phyloP scores from a whole-genome alignment of 2,888 invertebrate genomes.

The Limnephilus marmoratus region DNA sequence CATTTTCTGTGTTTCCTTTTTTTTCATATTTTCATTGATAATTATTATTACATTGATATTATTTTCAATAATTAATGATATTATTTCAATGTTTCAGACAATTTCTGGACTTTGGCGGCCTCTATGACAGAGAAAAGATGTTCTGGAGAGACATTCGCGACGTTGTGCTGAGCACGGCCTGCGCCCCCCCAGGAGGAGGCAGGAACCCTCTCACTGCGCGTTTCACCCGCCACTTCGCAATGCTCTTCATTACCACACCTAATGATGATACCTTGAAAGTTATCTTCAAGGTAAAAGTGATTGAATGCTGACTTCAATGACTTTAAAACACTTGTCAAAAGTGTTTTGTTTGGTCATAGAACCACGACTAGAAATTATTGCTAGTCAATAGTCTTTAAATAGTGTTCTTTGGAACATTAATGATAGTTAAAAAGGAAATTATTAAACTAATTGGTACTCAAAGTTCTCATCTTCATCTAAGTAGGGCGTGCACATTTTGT shows the following conservation, averaged over 20 bases:
- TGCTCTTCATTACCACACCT: conserved; percentile 90
- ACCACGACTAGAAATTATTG: too few relatives aligned
- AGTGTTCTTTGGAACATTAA: neutral
- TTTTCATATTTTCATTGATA: too few relatives aligned
- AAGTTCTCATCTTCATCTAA: too few relatives aligned
- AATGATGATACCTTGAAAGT: conserved; percentile 85
- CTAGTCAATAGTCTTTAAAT: too few relatives aligned
- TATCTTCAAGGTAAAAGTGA: conserved; percentile 81
- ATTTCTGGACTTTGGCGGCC: conserved; percentile 86
- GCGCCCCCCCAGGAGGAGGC: conserved; percentile 95
- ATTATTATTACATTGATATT: too few relatives aligned
- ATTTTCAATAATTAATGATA: neutral
- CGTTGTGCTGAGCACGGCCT: conserved; percentile 88
- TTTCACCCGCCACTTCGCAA: conserved; percentile 92
- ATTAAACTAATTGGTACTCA: neutral
- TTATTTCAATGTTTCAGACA: conserved; percentile 74
- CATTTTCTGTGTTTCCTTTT: too few relatives aligned
- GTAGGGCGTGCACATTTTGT: neutral
- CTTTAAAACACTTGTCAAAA: too few relatives aligned
- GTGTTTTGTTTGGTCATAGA: too few relatives aligned
- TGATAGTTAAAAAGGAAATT: neutral
- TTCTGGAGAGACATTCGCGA: conserved; percentile 94
- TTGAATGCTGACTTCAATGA: too few relatives aligned
- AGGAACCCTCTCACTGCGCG: conserved; percentile 89
- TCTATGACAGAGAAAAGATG: conserved; percentile 92